phyloP scores from a whole-genome alignment of 23 tunicate species.

The Oikopleura vanhoeffeni region DNA sequence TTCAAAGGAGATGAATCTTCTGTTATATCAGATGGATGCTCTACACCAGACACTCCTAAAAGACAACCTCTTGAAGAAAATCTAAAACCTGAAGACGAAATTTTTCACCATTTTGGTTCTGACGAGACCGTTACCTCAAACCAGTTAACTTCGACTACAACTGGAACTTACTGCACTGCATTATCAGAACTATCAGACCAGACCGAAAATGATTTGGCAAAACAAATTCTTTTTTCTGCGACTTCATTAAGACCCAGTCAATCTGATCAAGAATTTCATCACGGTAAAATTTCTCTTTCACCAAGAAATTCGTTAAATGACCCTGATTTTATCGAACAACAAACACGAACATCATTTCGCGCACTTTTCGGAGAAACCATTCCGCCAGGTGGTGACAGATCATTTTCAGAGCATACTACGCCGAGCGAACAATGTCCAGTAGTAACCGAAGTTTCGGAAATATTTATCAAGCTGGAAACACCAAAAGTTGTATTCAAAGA shows the following conservation, averaged over 20 bases:
- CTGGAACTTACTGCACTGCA: not conserved
- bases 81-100: too few relatives aligned
- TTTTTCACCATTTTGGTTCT: not conserved
- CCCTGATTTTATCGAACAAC: not conserved
- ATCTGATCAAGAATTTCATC: not conserved
- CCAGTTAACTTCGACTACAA: not conserved
- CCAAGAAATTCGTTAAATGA: not conserved
- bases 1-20: too few relatives aligned
- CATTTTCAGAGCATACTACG: too few relatives aligned
- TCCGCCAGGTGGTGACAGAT: not conserved
- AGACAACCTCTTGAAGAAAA: not conserved
- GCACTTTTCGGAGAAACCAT: slow-evolving; percentile 1
- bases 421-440: too few relatives aligned
- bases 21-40: not conserved
- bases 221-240: not conserved
- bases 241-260: not conserved
- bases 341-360: not conserved
- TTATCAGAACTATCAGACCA: not conserved
- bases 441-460: too few relatives aligned
- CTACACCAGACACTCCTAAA: not conserved
- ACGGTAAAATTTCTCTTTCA: not conserved
- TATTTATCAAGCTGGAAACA: not conserved
- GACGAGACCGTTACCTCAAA: not conserved
- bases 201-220: not conserved
- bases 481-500: not conserved